Evolutionary conservation across 2,797 vertebrate species (phyloP).

Genomic region (Stomatorhinus walkeri): DNA sequence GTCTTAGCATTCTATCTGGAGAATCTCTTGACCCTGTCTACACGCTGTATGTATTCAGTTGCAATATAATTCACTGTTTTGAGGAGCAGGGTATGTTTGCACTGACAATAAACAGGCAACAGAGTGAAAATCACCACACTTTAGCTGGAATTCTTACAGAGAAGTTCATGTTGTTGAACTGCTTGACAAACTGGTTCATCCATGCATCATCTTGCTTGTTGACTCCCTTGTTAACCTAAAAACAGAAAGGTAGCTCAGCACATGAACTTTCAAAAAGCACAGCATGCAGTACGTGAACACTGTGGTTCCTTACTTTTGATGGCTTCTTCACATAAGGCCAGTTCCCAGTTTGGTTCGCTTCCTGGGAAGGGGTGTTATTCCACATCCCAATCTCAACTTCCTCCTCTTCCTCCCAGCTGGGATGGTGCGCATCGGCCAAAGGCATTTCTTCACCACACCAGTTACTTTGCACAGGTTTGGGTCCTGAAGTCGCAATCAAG

Average conservation of each 20-base stretch:
- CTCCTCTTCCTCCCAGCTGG: conserved; percentile 74
- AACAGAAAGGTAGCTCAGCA: conserved; percentile 26
- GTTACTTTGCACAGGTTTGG: conserved; percentile 96
- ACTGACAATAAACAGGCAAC: not conserved
- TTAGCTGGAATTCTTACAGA: conserved; percentile 65
- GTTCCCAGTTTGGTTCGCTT: conserved; percentile 77
- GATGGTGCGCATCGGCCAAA: conserved; percentile 55
- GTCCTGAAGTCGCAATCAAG: conserved; percentile 54
- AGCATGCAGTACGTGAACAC: too few relatives aligned
- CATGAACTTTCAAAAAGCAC: not conserved
- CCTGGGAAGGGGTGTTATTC: conserved; percentile 82
- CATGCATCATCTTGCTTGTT: conserved; percentile 90
- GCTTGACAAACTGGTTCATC: conserved; percentile 92
- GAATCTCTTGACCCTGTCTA: not conserved
- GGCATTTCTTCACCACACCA: conserved; percentile 83
- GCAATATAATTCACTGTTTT: not conserved
- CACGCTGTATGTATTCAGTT: not conserved
- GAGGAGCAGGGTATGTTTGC: not conserved
- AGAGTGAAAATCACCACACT: not conserved
- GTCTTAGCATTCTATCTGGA: not conserved
- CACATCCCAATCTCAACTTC: conserved; percentile 90
- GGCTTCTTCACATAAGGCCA: conserved; percentile 86
- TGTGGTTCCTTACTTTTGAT: conserved; percentile 67
- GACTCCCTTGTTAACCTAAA: conserved; percentile 84
- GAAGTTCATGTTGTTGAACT: conserved; percentile 90